Evolutionary conservation across 2,113 vertebrate genomes (phyloP).

Genomic region (Brienomyrus longianalis): DNA sequence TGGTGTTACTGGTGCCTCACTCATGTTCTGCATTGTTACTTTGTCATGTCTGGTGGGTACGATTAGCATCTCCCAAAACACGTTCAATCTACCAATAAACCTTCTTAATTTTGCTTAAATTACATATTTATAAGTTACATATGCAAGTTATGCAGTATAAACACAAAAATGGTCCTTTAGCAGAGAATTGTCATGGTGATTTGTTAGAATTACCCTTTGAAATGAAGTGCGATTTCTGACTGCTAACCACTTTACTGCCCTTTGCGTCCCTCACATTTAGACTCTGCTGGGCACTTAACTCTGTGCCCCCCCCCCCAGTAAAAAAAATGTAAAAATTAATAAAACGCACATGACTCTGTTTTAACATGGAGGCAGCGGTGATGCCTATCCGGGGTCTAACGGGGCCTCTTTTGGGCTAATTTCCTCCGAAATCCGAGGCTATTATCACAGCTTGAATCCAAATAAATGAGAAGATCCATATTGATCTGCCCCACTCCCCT

Average conservation of each 20-base stretch:
- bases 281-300: background rate
- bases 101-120: background rate
- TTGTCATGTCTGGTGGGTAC: background rate
- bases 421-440: background rate
- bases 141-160: background rate
- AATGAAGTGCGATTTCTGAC: background rate
- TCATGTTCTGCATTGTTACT: background rate
- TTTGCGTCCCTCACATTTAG: background rate
- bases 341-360: background rate
- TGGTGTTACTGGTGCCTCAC: background rate
- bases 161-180: background rate
- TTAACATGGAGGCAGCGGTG: background rate
- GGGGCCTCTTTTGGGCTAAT: background rate
- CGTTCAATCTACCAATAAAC: background rate
- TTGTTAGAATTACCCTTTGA: background rate
- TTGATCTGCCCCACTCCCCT: conserved; percentile 22
- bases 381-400: background rate
- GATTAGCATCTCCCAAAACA: background rate
- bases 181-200: background rate
- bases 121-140: background rate
- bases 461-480: conserved; percentile 9
- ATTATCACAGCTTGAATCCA: background rate
- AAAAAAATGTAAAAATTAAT: background rate
- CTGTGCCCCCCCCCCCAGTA: background rate
- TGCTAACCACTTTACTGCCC: background rate